Base-by-base conservation (phyloP, 2,797 vertebrate species). In the Gobio occitaniae region DNA sequence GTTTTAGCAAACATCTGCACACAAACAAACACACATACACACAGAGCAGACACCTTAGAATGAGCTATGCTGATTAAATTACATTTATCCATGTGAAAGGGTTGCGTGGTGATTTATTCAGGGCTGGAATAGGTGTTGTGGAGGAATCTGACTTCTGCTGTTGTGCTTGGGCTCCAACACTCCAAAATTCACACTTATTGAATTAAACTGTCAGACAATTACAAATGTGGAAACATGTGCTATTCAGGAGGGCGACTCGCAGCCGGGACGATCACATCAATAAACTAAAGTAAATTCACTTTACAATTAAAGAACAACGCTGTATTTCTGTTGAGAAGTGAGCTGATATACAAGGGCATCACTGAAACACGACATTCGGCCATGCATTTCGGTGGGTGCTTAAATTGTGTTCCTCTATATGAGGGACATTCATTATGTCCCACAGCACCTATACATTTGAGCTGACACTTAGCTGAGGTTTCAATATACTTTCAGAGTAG, bases 181-280 rank as follows among this genome's bases (percentile, higher is more conserved):
- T 54, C 48, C 81, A 82, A 75, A 87, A 86, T 82, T 65, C 82
- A 80, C 80, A 50, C 82, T 82, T 66, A 48, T 86, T 86, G 82
- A 77, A 86, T 87, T 84, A 82, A 78, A 87, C 72, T 82, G 54
- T 61, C 70, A 65, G 44, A 29, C 76, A 44, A 78, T 84, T 84
- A 82, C 72, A 84, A 59, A 84, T 87, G 82, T 56, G 52, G 52
- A 84, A 84, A 84, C 71, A 25, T 25, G 71, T 86, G 38, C 70
- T 66, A 3, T 74, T 72, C 48, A 75, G 59, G 8, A 86, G 13
- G 12, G 63, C 6, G 19, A 78, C 63, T 77, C 11, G 6, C 50
- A 16, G 71, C 9, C 12, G 15, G 21, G 47, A 54, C 44, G 16
- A 38, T 80, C 83, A 21, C 68, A 85, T 72, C 68, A 13, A 25